Conservation (phyloP, 2,888 invertebrate genomes). For the Bellardia pandia region DNA sequence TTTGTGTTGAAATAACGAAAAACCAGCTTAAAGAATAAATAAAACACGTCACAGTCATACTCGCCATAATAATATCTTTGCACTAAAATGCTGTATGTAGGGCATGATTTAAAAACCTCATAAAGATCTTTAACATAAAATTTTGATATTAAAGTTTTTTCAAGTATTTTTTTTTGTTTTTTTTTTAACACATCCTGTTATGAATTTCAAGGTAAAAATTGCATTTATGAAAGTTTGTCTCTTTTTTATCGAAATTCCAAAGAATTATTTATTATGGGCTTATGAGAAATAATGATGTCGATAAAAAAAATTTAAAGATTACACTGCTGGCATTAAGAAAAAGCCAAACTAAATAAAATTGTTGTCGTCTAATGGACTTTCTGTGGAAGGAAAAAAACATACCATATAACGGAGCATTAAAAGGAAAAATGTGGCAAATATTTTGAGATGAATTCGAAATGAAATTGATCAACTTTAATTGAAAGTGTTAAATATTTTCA, state of each 20-base stretch:
- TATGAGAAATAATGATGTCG: constrained; percentile 74
- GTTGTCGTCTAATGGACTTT: constrained; percentile 71
- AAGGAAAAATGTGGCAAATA: constrained; percentile 46
- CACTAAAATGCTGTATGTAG: constrained; percentile 25
- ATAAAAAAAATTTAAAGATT: constrained; percentile 73
- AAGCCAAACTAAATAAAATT: constrained; percentile 60
- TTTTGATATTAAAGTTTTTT: constrained; percentile 56
- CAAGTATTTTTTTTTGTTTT: constrained; percentile 15
- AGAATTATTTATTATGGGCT: constrained; percentile 73
- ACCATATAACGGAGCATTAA: constrained; percentile 49
- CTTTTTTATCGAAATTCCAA: constrained; percentile 68
- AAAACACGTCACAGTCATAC: too few relatives aligned
- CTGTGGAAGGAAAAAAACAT: constrained; percentile 12
- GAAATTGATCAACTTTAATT: constrained; percentile 51
- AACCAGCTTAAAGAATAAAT: too few relatives aligned
- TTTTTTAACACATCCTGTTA: constrained; percentile 72
- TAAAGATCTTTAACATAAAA: constrained; percentile 69
- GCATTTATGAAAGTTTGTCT: constrained; percentile 70
- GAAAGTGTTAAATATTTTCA: constrained; percentile 27
- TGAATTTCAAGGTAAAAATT: constrained; percentile 74
- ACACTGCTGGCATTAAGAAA: constrained; percentile 42
- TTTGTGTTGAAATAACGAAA: too few relatives aligned
- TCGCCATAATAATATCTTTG: too few relatives aligned
- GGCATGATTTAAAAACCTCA: constrained; percentile 39
- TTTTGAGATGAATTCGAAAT: constrained; percentile 39